Percentiles rank a stretch among this genome's conserved stretches.
These are phyloP conservation scores for Drosophila helvetica DNA, from an alignment of 2,888 invertebrate genomes.

Conservation along the genomic window DNA sequence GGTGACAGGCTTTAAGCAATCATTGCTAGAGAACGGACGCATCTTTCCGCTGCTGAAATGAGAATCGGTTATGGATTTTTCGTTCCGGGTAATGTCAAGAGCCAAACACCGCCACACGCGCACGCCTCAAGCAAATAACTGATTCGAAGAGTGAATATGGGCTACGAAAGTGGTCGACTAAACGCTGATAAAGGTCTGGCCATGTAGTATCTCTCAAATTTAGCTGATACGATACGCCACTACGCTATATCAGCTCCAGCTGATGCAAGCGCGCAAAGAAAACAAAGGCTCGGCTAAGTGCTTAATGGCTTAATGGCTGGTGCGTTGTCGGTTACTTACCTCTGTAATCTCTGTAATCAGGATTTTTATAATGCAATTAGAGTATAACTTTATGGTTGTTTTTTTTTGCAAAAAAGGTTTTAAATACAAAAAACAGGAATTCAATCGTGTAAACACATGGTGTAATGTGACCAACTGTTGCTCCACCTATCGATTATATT, in stretches of 20 bases:
- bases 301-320: constrained; percentile 15
- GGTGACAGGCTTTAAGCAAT: constrained; percentile 81
- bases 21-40: constrained; percentile 70
- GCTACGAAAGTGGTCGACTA: constrained; percentile 48
- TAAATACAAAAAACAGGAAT: background rate
- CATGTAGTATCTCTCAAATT: constrained; percentile 18
- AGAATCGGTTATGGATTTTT: constrained; percentile 2
- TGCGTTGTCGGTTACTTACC: constrained; percentile 25
- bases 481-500: background rate
- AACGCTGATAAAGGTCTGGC: constrained; percentile 54
- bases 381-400: background rate
- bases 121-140: constrained; percentile 54
- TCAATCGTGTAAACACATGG: constrained; percentile 20
- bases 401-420: constrained; percentile 4
- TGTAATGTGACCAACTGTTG: constrained; percentile 17
- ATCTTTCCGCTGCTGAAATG: constrained; percentile 50
- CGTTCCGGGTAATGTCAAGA: constrained; percentile 6
- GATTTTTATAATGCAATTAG: background rate
- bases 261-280: constrained; percentile 5
- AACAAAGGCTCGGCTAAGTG: constrained; percentile 22
- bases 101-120: constrained; percentile 46
- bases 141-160: constrained; percentile 33
- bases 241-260: constrained; percentile 11
- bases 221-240: background rate
- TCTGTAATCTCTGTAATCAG: constrained; percentile 6